These are phyloP conservation scores for Pyrgilauda ruficollis DNA, from an alignment of 2,113 vertebrate genomes.

Conservation along the genomic window DNA sequence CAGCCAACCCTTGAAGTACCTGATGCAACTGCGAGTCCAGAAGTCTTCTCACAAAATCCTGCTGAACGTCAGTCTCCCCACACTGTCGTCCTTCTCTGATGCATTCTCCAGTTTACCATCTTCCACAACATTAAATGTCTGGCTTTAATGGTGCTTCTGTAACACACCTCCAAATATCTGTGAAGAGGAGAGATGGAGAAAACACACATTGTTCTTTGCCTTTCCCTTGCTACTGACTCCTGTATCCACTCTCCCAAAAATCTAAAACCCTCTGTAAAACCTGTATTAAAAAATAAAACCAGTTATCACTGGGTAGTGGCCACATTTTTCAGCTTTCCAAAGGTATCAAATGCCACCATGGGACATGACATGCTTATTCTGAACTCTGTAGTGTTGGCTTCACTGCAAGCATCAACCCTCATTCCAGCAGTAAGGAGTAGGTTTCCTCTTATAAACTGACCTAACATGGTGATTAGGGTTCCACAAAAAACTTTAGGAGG, in stretches of 20 bases:
- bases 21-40: fast-evolving
- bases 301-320: background rate
- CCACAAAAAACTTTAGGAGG: background rate
- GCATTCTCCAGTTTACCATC: background rate
- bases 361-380: background rate
- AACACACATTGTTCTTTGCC: background rate
- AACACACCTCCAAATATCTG: background rate
- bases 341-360: background rate
- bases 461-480: background rate
- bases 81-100: background rate
- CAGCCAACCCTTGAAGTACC: background rate
- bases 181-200: background rate
- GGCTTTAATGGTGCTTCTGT: background rate
- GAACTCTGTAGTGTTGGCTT: background rate
- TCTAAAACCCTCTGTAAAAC: background rate
- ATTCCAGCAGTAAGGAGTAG: background rate
- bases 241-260: background rate
- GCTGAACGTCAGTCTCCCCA: background rate
- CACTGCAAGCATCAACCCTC: background rate
- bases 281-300: background rate
- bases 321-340: background rate
- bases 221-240: background rate
- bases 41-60: background rate
- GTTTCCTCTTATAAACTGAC: background rate
- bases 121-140: background rate